Conservation (phyloP, 2,888 invertebrate species). For the Clostera curtula region DNA sequence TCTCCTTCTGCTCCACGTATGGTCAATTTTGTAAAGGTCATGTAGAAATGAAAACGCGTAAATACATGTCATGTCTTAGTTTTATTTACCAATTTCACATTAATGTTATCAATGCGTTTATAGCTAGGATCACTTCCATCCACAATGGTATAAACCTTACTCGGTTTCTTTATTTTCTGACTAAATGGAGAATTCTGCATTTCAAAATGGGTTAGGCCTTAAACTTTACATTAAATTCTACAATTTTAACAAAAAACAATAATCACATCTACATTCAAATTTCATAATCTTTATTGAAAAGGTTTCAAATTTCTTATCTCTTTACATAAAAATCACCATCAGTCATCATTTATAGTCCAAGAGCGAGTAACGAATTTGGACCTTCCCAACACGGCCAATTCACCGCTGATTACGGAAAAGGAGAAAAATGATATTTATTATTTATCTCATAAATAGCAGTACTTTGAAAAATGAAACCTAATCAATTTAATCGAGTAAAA, state of each 20-base stretch:
- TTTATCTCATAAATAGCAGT: too few species aligned
- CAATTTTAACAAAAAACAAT: not conserved
- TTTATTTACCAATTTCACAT: conserved; percentile 15
- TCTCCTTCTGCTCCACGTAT: too few species aligned
- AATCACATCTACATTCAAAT: not conserved
- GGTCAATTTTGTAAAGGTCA: too few species aligned
- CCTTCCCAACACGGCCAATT: too few species aligned
- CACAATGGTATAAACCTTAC: not conserved
- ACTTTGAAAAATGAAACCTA: too few species aligned
- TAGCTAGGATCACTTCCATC: conserved; percentile 38
- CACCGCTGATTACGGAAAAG: too few species aligned
- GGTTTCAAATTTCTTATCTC: too few species aligned
- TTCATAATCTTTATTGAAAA: too few species aligned
- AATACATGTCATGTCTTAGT: conserved; percentile 20
- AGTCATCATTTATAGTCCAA: too few species aligned
- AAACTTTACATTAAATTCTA: not conserved
- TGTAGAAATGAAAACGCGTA: conserved; percentile 9
- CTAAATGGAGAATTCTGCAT: not conserved
- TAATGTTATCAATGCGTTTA: conserved; percentile 34
- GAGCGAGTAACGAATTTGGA: too few species aligned
- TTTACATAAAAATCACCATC: too few species aligned
- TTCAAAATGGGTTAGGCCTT: not conserved
- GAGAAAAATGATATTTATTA: too few species aligned
- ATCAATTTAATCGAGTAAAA: not conserved
- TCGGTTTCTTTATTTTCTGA: not conserved